Evolutionary conservation across 2,113 vertebrate genomes (phyloP), one percentile per base, ranked within the genome.

Genomic region (Nothobranchius kuhntae): DNA sequence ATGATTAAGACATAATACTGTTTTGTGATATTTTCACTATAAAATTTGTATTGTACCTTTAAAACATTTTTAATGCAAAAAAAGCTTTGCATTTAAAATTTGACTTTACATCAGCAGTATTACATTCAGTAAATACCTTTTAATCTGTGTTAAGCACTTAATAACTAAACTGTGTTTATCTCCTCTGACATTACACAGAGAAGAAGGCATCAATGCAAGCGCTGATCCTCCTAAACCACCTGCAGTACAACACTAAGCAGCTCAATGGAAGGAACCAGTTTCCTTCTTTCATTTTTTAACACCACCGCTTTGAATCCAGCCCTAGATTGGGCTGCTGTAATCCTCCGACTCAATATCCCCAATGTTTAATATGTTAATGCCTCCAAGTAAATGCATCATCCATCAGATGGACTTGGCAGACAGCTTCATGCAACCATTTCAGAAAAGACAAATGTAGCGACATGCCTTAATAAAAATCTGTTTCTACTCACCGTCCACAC

Each of bases 351-450:
- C 80, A 48, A 87, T 89, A 85, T 80, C 71, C 71, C 67, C 78
- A 69, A 65, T 85, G 85, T 75, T 89, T 86, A 85, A 86, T 90
- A 88, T 90, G 89, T 88, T 83, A 88, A 91, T 87, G 82, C 78
- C 75, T 80, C 73, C 65, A 67, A 65, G 84, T 59, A 59, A 78
- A 83, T 68, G 85, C 78, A 90, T 78, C 73, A 83, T 84, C 86
- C 36, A 68, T 81, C 84, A 82, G 84, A 52, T 65, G 69, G 69
- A 81, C 73, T 63, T 84, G 87, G 74, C 81, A 85, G 68, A 75
- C 71, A 54, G 63, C 71, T 84, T 72, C 50, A 9, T 40, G 85
- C 70, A 75, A 73, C 58, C 45, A 30, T 86, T 90, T 86, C 61
- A 76, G 36, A 65, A 76, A 81, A 81, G 73, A 88, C 82, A 88